Percentiles rank a stretch among this genome's conserved stretches.
These are phyloP conservation scores for Suricata suricatta DNA, from an alignment of 2,113 vertebrate species.

Conservation along the genomic window DNA sequence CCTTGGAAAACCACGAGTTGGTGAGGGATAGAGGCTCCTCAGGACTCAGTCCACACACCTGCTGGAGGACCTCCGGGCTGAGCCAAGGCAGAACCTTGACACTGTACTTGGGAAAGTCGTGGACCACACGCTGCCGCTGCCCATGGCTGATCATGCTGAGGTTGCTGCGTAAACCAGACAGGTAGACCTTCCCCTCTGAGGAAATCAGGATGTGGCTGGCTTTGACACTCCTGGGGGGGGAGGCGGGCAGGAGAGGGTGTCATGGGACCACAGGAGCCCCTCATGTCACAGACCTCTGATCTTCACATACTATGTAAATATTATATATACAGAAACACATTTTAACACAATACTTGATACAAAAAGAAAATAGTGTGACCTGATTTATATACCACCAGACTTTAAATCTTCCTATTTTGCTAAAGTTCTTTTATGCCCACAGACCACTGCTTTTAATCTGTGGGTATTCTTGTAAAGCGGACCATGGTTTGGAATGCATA, in stretches of 20 bases:
- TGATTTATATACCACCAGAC: not conserved
- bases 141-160: slow-evolving; percentile 97
- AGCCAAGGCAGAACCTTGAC: slow-evolving; percentile 97
- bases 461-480: not conserved
- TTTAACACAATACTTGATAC: not conserved
- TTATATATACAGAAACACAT: not conserved
- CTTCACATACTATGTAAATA: not conserved
- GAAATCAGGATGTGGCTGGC: slow-evolving; percentile 97
- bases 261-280: not conserved
- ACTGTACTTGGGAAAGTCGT: slow-evolving; percentile 97
- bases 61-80: slow-evolving; percentile 97
- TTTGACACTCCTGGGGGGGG: slow-evolving; percentile 92
- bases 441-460: not conserved
- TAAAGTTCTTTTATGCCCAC: not conserved
- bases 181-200: slow-evolving; percentile 94
- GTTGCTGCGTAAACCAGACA: slow-evolving; percentile 95
- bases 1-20: not conserved
- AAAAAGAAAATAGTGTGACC: not conserved
- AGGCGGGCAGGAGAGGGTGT: not conserved
- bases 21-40: not conserved
- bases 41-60: slow-evolving; percentile 85
- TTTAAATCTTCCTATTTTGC: not conserved
- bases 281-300: not conserved
- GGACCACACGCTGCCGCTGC: slow-evolving; percentile 94
- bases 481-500: not conserved